These are phyloP conservation scores for Natator depressus DNA, from an alignment of 2,113 vertebrate genomes.

Conservation along the genomic window DNA sequence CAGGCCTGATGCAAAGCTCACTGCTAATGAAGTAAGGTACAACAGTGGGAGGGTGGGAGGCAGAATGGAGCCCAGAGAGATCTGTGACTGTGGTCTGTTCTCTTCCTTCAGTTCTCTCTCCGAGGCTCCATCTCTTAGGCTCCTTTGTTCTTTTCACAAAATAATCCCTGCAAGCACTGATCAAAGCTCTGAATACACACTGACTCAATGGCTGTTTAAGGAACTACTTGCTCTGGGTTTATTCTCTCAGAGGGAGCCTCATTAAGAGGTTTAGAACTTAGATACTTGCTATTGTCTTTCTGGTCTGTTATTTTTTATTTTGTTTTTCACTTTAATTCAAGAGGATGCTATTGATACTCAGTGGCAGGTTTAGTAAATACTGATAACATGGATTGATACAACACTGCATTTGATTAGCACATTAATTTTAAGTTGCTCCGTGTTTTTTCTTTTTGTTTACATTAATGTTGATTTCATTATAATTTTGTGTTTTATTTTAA, in stretches of 20 bases:
- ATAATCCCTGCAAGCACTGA: slow-evolving; percentile 42
- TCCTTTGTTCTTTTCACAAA: slow-evolving; percentile 73
- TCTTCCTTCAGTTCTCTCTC: slow-evolving; percentile 31
- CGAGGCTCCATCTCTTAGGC: slow-evolving; percentile 57
- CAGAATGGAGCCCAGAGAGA: background rate
- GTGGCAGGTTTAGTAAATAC: background rate
- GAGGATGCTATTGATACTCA: background rate
- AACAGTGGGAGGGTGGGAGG: background rate
- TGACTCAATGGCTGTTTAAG: slow-evolving; percentile 71
- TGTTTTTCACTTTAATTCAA: background rate
- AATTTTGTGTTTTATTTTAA: background rate
- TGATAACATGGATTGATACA: background rate
- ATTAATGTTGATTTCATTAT: background rate
- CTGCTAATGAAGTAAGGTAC: slow-evolving; percentile 44
- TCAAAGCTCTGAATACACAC: slow-evolving; percentile 64
- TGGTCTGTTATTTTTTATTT: background rate
- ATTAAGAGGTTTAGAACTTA: background rate
- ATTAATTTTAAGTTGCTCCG: background rate
- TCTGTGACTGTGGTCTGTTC: slow-evolving; percentile 39
- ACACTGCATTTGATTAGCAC: background rate
- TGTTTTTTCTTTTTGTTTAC: background rate
- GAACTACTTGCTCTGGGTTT: slow-evolving; percentile 57
- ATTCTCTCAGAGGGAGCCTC: slow-evolving; percentile 41
- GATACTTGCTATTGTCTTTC: background rate
- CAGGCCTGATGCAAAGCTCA: background rate